Base-by-base conservation (phyloP, 2,797 vertebrate species). In the Scolopax bukidnonensis region DNA sequence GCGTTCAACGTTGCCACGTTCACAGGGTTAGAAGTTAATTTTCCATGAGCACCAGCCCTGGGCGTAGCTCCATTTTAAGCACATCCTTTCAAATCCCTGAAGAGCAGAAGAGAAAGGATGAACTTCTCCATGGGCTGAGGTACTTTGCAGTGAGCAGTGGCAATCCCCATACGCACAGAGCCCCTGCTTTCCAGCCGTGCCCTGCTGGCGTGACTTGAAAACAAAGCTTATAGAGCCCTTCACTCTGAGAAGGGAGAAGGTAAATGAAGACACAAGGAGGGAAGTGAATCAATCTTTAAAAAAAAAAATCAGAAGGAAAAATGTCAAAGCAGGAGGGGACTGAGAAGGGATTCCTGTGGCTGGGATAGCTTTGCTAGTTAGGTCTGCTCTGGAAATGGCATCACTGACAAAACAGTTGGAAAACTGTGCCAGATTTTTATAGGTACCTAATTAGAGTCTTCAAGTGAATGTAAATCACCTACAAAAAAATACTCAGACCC, bases 151-250 rank as follows among this genome's bases (percentile, higher is more conserved):
- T 0, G 41, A 89, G 84, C 61, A 43, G 18, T 2, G 27, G 27
- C 51, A 53, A 30, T 16, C 12, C 21, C 40, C 21, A 11, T n/a
- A 28, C 0, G 0, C 67, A n/a, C 11, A 40, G 45, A 68, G 32
- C 64, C 20, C 32, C 40, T 63, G 24, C 74, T 50, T 67, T n/a
- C 54, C 59, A 79, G 57, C 59, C 18, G 9, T 47, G 48, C 43
- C 69, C 67, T 47, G 45, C 53, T 8, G 3, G 54, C 5, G 23
- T 4, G 8, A 47, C 61, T 41, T 7, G 6, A 28, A 65, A 85
- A 23, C 30, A 36, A 43, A 48, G 36, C 32, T 36, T 64, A 54
- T 40, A 38, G n/a, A 64, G 36, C 9, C 25, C 50, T 25, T 89
- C 77, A 10, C 70, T 45, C 10, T 1, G 27, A 64, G n/a, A 80